Evolutionary conservation across 1,140 invertebrate genomes (phyloP).

Genomic region (Metopolophium dirhodum): DNA sequence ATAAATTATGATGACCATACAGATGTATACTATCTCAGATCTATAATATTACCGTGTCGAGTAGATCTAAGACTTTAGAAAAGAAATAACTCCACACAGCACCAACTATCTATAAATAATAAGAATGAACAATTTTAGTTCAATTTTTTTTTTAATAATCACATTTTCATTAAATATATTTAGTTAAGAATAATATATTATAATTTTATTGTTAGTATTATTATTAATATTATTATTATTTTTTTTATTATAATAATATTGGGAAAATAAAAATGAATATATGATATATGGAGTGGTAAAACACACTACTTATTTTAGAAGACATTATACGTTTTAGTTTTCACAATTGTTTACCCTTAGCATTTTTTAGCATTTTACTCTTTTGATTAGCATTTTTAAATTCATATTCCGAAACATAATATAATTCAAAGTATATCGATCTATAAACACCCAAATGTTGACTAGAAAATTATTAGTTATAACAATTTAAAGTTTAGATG

Average conservation of each 20-base stretch:
- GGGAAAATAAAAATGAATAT: neutral
- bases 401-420: too few relatives aligned
- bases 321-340: too few relatives aligned
- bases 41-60: constrained; percentile 35
- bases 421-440: too few relatives aligned
- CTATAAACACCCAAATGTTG: too few relatives aligned
- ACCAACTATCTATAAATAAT: constrained; percentile 13
- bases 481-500: too few relatives aligned
- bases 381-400: too few relatives aligned
- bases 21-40: neutral
- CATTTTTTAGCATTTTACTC: too few relatives aligned
- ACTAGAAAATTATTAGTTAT: too few relatives aligned
- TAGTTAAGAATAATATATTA: neutral
- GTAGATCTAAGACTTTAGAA: constrained; percentile 43
- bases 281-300: neutral
- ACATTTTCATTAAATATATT: neutral
- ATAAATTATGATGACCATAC: neutral
- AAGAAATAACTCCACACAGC: constrained; percentile 28
- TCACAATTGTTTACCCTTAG: too few relatives aligned
- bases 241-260: neutral
- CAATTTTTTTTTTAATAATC: neutral
- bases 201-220: neutral
- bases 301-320: too few relatives aligned
- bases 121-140: neutral
- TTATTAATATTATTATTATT: neutral